Evolutionary conservation across 2,113 vertebrate species (phyloP).

Genomic region (Oenanthe oenanthe): DNA sequence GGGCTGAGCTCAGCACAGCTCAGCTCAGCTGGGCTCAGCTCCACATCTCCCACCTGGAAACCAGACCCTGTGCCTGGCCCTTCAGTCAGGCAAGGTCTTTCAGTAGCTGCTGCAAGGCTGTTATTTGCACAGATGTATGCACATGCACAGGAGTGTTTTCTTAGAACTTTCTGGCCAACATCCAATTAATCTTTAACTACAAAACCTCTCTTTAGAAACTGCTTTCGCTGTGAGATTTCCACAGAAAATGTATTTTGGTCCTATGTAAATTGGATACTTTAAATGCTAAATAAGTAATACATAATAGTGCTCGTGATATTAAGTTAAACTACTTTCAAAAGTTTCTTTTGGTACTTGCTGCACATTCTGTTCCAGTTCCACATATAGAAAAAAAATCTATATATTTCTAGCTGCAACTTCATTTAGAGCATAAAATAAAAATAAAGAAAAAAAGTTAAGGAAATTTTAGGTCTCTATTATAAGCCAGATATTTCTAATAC

Average conservation of each 20-base stretch:
- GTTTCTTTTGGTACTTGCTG: neutral
- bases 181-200: neutral
- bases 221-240: neutral
- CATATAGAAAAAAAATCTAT: rapidly evolving
- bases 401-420: neutral
- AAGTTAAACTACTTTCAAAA: neutral
- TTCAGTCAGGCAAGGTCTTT: neutral
- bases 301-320: neutral
- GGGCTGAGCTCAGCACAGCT: neutral
- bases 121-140: neutral
- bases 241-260: neutral
- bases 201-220: neutral
- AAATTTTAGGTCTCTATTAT: neutral
- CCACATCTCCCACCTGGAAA: neutral
- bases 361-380: neutral
- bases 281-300: neutral
- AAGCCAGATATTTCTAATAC: neutral
- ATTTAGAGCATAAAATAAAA: neutral
- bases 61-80: neutral
- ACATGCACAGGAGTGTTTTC: neutral
- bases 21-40: neutral
- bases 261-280: neutral
- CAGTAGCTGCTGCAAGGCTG: neutral
- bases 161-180: neutral
- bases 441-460: neutral